Conservation (phyloP, 2,888 invertebrate genomes). For the Phasia obesa region DNA sequence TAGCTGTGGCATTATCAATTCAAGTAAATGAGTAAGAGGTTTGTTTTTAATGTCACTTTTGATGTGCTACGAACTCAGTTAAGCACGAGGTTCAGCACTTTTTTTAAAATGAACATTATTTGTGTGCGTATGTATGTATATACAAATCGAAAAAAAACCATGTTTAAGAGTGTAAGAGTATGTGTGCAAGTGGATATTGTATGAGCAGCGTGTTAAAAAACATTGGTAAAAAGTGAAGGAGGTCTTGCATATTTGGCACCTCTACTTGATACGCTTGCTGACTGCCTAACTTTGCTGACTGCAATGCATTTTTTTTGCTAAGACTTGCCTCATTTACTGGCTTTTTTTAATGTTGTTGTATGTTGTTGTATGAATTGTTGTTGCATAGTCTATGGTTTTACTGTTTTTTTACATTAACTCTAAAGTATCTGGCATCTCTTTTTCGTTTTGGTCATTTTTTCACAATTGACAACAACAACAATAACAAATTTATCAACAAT, state of each 20-base stretch:
- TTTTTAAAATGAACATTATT: background rate
- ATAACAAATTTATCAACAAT: slow-evolving; percentile 38
- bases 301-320: slow-evolving; percentile 60
- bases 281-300: slow-evolving; percentile 40
- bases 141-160: background rate
- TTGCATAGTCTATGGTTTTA: slow-evolving; percentile 67
- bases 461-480: slow-evolving; percentile 63
- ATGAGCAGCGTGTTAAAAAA: slow-evolving; percentile 17
- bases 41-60: slow-evolving; percentile 54
- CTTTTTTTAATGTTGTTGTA: slow-evolving; percentile 37
- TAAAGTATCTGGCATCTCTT: slow-evolving; percentile 70
- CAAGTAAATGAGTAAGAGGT: slow-evolving; percentile 47
- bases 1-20: slow-evolving; percentile 24
- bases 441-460: slow-evolving; percentile 72
- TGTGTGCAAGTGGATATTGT: background rate
- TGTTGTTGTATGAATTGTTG: slow-evolving; percentile 26
- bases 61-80: slow-evolving; percentile 15
- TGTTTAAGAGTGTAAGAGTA: background rate
- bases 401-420: slow-evolving; percentile 70
- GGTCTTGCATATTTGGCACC: slow-evolving; percentile 62
- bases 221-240: slow-evolving; percentile 57
- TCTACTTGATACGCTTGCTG: slow-evolving; percentile 40
- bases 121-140: background rate
- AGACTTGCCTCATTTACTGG: slow-evolving; percentile 60
- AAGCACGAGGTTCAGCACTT: slow-evolving; percentile 10